Evolutionary conservation across 2,888 invertebrate species (phyloP).

Genomic region (Mactromeris polynyma): DNA sequence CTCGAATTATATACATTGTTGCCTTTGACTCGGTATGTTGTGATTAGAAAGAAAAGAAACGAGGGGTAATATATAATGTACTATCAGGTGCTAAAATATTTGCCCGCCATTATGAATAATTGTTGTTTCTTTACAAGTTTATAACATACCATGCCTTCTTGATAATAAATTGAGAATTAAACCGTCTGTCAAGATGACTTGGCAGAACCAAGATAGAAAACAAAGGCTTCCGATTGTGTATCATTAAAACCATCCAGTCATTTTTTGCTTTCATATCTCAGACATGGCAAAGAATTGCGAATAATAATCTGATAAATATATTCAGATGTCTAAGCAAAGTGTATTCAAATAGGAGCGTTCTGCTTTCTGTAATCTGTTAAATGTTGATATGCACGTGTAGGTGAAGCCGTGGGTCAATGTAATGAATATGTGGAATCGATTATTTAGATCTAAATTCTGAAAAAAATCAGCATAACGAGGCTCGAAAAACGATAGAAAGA

Average conservation of each 20-base stretch:
- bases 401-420: background rate
- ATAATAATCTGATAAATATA: background rate
- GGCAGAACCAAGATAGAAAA: slow-evolving; percentile 27
- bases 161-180: slow-evolving; percentile 44
- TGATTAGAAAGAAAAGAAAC: background rate
- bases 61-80: background rate
- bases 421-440: background rate
- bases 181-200: slow-evolving; percentile 17
- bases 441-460: background rate
- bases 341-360: background rate
- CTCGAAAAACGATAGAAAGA: background rate
- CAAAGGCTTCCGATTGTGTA: slow-evolving; percentile 19
- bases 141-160: slow-evolving; percentile 1
- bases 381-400: background rate
- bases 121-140: slow-evolving; percentile 35
- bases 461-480: background rate
- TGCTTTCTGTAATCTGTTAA: background rate
- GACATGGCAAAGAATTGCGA: background rate
- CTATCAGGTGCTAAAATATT: slow-evolving; percentile 24
- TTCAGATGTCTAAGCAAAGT: background rate
- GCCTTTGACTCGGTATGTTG: background rate
- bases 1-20: background rate
- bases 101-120: slow-evolving; percentile 23
- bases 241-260: background rate
- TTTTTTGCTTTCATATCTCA: background rate